phyloP scores from a whole-genome alignment of 2,797 vertebrate species.

The Karalla daura region DNA sequence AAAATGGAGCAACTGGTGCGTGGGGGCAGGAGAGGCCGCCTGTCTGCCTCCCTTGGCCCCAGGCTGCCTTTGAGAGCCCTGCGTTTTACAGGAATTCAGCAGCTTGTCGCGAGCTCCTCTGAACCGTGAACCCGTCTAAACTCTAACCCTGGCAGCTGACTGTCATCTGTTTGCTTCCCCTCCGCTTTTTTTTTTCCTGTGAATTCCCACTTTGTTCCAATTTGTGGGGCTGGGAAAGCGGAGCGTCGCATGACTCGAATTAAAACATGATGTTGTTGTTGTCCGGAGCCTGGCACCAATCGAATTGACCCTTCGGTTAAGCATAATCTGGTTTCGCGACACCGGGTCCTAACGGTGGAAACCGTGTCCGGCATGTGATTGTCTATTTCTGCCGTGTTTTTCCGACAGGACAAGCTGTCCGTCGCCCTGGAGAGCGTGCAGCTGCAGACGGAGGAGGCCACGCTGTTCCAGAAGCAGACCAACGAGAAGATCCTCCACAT shows the following conservation, averaged over 20 bases:
- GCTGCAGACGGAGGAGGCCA: slow-evolving; percentile 72
- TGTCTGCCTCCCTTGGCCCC: too few species aligned
- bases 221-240: background rate
- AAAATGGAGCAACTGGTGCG: background rate
- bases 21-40: too few species aligned
- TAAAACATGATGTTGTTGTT: slow-evolving; percentile 38
- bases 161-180: slow-evolving; percentile 22
- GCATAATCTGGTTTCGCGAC: slow-evolving; percentile 33
- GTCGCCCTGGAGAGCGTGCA: slow-evolving; percentile 68
- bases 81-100: slow-evolving; percentile 68
- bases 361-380: slow-evolving; percentile 30
- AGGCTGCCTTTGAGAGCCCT: slow-evolving; percentile 2
- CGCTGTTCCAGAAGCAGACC: slow-evolving; percentile 67
- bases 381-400: slow-evolving; percentile 16
- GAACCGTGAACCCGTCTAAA: slow-evolving; percentile 33
- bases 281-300: slow-evolving; percentile 21
- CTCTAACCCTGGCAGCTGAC: slow-evolving; percentile 27
- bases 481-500: slow-evolving; percentile 79
- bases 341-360: background rate
- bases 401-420: slow-evolving; percentile 75
- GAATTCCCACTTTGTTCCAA: slow-evolving; percentile 34
- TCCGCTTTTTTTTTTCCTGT: slow-evolving; percentile 22
- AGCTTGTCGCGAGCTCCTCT: slow-evolving; percentile 59
- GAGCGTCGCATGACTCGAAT: slow-evolving; percentile 60
- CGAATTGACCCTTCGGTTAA: slow-evolving; percentile 12